Evolutionary conservation across 2,888 invertebrate species (phyloP), one percentile per base, ranked within the genome.

Genomic region (Seladonia tumulorum): DNA sequence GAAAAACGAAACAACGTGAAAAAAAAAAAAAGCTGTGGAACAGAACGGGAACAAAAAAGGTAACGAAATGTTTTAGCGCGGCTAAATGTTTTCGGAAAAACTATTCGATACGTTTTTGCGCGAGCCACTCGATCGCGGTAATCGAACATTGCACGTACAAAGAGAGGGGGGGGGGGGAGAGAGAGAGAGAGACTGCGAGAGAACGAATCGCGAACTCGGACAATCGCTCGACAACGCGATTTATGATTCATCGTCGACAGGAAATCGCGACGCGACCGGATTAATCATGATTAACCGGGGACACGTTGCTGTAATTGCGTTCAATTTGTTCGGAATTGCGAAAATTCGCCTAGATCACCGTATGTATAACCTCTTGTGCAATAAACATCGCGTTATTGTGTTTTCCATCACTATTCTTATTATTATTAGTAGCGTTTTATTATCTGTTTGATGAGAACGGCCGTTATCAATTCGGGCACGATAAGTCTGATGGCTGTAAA

Each of bases 221-320:
- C 79, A 87, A 80, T 86, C 68, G 82, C 73, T 18, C 35, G 47
- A n/a, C 68, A 68, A 68, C 68, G 39, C 80, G 74, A 87, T 87
- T 83, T 79, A 82, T 79, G 87, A 83, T 79, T 87, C 86, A 81
- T 79, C 87, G 79, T 25, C 79, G 77, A 63, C 79, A 75, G 82
- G 82, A 87, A 87, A 86, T 87, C 79, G 60, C 80, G 57, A 60
- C 66, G 42, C 49, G 53, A 25, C 49, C 77, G 79, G 79, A 86
- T 87, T 82, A 86, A 87, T 87, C 86, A 74, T 60, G 82, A 82
- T 85, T 82, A 86, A 86, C 79, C 76, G 79, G 76, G 76, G 66
- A 60, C 79, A 70, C 83, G 76, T 70, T 74, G 76, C 60, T 60
- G 66, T 79, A 79, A 86, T 79, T 74, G 86, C 73, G 82, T 72